Evolutionary conservation across 2,113 vertebrate species (phyloP).

Genomic region (Xenotilapia leptura): DNA sequence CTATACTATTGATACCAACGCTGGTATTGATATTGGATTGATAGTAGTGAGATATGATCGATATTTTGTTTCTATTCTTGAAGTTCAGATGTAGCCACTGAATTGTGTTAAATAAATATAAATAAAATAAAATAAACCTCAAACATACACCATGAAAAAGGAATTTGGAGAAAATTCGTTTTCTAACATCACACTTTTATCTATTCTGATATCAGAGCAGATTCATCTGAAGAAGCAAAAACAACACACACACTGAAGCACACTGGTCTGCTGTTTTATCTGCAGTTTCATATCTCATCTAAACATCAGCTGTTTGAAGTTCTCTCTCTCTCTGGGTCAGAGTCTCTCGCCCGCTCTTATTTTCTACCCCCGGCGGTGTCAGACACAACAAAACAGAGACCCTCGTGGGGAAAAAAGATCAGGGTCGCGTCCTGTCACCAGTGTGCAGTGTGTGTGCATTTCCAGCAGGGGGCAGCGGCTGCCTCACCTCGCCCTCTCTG

Average conservation of each 20-base stretch:
- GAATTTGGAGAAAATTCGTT: background rate
- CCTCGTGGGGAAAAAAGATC: background rate
- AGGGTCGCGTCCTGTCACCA: background rate
- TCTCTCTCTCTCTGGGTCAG: background rate
- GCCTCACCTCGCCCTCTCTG: background rate
- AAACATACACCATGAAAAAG: background rate
- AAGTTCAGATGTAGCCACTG: background rate
- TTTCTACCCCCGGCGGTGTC: background rate
- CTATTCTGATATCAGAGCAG: background rate
- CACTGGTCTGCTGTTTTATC: background rate
- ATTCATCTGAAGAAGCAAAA: background rate
- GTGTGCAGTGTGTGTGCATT: background rate
- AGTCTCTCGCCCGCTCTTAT: background rate
- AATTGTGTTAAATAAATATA: background rate
- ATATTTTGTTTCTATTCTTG: background rate
- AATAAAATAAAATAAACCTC: background rate
- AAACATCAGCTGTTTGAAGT: background rate
- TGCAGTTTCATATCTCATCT: background rate
- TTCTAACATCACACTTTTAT: rapidly evolving
- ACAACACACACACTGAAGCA: rapidly evolving
- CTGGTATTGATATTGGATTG: background rate
- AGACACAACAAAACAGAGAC: background rate
- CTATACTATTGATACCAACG: background rate
- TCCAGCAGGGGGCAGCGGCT: background rate
- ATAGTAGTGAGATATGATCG: background rate